Percentiles rank a stretch among this genome's conserved stretches.
These are phyloP conservation scores for Galleria mellonella DNA, from an alignment of 1,140 invertebrate genomes.

Conservation along the genomic window DNA sequence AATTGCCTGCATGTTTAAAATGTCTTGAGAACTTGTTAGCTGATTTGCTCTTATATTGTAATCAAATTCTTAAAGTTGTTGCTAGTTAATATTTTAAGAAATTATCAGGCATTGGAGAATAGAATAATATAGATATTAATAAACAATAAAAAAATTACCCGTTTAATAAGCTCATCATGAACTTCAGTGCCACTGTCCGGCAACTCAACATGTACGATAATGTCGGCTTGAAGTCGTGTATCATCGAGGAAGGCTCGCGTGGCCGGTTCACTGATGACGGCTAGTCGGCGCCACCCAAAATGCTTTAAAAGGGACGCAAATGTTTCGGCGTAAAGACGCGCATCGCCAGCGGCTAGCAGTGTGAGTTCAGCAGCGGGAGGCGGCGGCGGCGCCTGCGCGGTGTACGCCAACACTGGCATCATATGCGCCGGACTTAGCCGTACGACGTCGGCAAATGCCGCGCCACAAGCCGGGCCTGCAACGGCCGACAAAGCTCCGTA, in stretches of 20 bases:
- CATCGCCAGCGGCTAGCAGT: conserved; percentile 12
- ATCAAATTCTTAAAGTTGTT: too few relatives aligned
- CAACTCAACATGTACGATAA: conserved; percentile 36
- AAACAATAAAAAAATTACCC: conserved; percentile 15
- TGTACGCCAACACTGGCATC: conserved; percentile 46
- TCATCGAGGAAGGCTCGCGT: conserved; percentile 30
- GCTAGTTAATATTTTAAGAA: too few relatives aligned
- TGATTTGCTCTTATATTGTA: too few relatives aligned
- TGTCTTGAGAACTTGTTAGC: too few relatives aligned
- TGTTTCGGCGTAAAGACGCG: conserved; percentile 14
- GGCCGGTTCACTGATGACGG: conserved; percentile 34
- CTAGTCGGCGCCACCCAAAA: conserved; percentile 37
- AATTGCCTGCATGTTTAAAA: too few relatives aligned
- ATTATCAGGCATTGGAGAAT: too few relatives aligned
- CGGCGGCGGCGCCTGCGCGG: conserved; percentile 28
- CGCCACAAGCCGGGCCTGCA: conserved; percentile 50
- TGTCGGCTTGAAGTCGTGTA: conserved; percentile 23
- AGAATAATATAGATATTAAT: too few relatives aligned
- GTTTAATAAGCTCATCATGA: conserved; percentile 22
- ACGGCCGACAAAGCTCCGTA: conserved; percentile 42
- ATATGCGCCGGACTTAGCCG: conserved; percentile 27
- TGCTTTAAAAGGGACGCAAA: conserved; percentile 20
- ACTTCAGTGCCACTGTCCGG: conserved; percentile 26
- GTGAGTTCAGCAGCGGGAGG: conserved; percentile 15
- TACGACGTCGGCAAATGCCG: conserved; percentile 42